These are phyloP conservation scores for Conopomorpha cramerella DNA, from an alignment of 1,140 invertebrate genomes.

Conservation along the genomic window DNA sequence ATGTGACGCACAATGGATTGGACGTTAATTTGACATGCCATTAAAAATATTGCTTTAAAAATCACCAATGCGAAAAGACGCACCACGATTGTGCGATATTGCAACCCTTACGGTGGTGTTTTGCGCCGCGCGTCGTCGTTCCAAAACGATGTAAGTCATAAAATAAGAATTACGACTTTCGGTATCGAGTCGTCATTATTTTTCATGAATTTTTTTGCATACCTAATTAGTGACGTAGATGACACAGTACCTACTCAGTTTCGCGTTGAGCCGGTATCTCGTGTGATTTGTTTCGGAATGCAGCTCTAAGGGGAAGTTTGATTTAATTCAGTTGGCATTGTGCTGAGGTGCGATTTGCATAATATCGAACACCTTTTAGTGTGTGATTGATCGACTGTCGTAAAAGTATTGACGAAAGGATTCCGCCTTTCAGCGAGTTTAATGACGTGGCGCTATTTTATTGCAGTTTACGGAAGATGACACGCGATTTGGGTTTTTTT, in stretches of 20 bases:
- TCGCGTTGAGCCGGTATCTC: too few species aligned
- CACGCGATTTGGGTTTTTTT: conserved; percentile 42
- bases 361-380: neutral
- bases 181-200: too few species aligned
- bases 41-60: conserved; percentile 53
- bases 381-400: conserved; percentile 41
- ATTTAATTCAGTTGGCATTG: too few species aligned
- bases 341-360: neutral
- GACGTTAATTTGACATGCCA: conserved; percentile 52
- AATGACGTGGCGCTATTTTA: conserved; percentile 20
- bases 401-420: conserved; percentile 24
- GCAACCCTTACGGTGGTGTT: neutral
- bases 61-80: conserved; percentile 26
- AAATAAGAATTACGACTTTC: too few species aligned
- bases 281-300: too few species aligned
- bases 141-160: too few species aligned
- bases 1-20: conserved; percentile 30
- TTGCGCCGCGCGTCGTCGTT: too few species aligned
- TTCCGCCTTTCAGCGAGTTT: conserved; percentile 17
- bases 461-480: conserved; percentile 16
- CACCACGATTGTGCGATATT: conserved; percentile 17
- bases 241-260: too few species aligned
- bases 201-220: too few species aligned
- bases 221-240: too few species aligned
- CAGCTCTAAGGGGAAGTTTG: too few species aligned